These are phyloP conservation scores for Sitobion miscanthi DNA, from an alignment of 1,140 invertebrate genomes.

Conservation along the genomic window DNA sequence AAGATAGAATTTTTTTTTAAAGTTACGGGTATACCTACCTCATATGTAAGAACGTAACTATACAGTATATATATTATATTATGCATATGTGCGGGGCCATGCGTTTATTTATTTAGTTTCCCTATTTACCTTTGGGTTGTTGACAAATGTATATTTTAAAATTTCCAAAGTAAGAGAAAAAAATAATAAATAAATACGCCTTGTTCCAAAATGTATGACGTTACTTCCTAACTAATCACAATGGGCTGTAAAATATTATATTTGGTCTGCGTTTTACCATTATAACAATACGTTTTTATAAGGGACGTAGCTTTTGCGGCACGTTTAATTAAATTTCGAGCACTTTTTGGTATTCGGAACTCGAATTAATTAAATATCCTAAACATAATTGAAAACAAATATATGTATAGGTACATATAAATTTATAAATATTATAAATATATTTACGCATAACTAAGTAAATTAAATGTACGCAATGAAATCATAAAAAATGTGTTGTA, in stretches of 20 bases:
- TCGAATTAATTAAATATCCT: constrained; percentile 6
- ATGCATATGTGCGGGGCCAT: not conserved
- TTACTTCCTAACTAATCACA: not conserved
- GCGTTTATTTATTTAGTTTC: constrained; percentile 2
- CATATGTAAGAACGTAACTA: not conserved
- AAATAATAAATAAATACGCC: not conserved
- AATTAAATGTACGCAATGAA: not conserved
- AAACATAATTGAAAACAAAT: constrained; percentile 26
- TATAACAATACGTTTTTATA: not conserved
- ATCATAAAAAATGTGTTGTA: not conserved
- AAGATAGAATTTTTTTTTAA: not conserved
- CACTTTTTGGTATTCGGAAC: not conserved
- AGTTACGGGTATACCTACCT: no score
- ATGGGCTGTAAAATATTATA: not conserved
- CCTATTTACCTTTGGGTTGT: not conserved
- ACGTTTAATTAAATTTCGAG: constrained; percentile 22
- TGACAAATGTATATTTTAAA: not conserved
- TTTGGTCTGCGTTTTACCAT: not conserved
- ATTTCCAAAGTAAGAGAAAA: not conserved
- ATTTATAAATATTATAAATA: not conserved
- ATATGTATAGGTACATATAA: not conserved
- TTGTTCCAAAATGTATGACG: no score
- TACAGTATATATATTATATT: not conserved
- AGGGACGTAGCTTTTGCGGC: not conserved
- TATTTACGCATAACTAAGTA: not conserved